Evolutionary conservation across 1,140 invertebrate species (phyloP), one percentile per base, ranked within the genome.

Genomic region (Potamilus streckersoni): DNA sequence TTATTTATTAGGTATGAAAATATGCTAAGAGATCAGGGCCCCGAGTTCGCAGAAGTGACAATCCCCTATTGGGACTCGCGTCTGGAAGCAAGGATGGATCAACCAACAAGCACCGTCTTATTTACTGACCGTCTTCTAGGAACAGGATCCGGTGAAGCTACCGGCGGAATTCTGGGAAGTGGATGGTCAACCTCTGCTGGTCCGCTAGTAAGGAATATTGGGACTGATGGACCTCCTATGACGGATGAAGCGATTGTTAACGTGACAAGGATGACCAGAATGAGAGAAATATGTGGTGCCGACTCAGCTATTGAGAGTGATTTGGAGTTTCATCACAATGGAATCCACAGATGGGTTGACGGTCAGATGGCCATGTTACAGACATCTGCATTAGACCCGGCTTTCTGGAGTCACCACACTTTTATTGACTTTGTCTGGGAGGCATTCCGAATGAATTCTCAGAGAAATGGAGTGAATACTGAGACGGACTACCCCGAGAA

Each of bases 31-130:
- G 80, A 83, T 38, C 79, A 81, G 63, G 80, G 82, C 15, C 83
- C 84, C 1, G 38, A 73, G 20, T 74, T 62, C 56, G 58, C 58
- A n/a, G 73, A 79, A 68, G 80, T 89, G 4, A 86, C 89, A 3
- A 61, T 91, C 19, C 90, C 90, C 14, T 91, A 90, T 78, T 91
- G 90, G 89, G 89, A 90, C 72, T 84, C 82, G 12, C 83, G 84
- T 1, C 61, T 90, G 57, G 90, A 90, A 63, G 73, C 77, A 6
- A 82, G 83, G 71, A 79, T 91, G 61, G 80, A 79, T 2, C 81
- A 89, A 71, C 77, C 85, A 15, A 79, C 82, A 6, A 75, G 85
- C 38, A 90, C 90, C 1, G 81, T 86, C 49, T 79, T 91, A 38
- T 91, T 88, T 76, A 85, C 76, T 59, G 73, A 83, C 2, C 76